A percentile compares a stretch with the other conserved stretches of the same genome.
Evolutionary conservation across 2,113 vertebrate genomes (phyloP).

Genomic region (Hippocampus comes): DNA sequence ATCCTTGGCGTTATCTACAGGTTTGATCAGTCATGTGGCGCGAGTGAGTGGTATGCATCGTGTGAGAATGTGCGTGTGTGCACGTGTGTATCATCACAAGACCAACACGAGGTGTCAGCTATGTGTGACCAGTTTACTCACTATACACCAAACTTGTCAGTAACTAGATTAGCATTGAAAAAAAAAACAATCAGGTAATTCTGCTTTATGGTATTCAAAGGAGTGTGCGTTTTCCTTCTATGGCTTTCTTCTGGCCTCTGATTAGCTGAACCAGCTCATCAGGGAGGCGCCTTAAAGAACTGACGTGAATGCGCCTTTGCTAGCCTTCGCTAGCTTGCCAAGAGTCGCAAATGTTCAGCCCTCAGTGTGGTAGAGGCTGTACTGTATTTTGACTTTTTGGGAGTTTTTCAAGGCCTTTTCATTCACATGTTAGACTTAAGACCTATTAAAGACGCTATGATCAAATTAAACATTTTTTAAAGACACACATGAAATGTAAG

Average conservation of each 20-base stretch:
- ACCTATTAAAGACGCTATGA: too few species aligned
- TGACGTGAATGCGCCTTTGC: too few species aligned
- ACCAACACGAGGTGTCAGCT: background rate
- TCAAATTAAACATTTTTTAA: too few species aligned
- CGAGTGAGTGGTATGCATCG: conserved; percentile 3
- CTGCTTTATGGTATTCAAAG: background rate
- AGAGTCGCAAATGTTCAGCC: too few species aligned
- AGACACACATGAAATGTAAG: too few species aligned
- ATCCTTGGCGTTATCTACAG: background rate
- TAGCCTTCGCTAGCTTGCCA: too few species aligned
- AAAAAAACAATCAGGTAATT: background rate
- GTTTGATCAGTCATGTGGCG: conserved; percentile 1
- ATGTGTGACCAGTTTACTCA: background rate
- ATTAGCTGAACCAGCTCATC: background rate
- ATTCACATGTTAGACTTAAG: too few species aligned
- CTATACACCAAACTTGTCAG: background rate
- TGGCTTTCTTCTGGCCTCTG: background rate
- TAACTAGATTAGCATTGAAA: conserved; percentile 5
- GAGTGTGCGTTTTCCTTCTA: background rate
- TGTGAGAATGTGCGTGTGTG: background rate
- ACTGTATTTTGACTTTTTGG: too few species aligned
- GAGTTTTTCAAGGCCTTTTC: too few species aligned
- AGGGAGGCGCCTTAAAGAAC: background rate
- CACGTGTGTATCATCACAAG: conserved; percentile 6
- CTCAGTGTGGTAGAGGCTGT: too few species aligned